phyloP scores from a whole-genome alignment of 2,113 vertebrate species.

The Lophochroa leadbeateri region DNA sequence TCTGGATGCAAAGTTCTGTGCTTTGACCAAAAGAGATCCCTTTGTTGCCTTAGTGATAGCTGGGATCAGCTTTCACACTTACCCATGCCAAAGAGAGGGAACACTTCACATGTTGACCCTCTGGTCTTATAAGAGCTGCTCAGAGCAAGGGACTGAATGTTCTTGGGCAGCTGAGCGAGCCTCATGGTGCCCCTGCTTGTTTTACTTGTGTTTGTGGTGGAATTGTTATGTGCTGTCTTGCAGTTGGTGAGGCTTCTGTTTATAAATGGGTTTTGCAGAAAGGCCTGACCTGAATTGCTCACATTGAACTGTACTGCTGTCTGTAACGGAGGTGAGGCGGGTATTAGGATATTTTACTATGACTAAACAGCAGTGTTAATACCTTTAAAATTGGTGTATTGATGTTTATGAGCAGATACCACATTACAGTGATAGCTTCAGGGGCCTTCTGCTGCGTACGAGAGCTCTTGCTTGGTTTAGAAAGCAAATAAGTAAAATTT shows the following conservation, averaged over 20 bases:
- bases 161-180: fast-evolving
- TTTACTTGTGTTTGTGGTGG: not conserved
- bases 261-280: not conserved
- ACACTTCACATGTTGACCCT: not conserved
- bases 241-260: not conserved
- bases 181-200: not conserved
- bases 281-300: not conserved
- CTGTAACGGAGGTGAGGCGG: not conserved
- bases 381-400: slow-evolving; percentile 30
- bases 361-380: slow-evolving; percentile 2
- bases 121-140: not conserved
- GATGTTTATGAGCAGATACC: slow-evolving; percentile 15
- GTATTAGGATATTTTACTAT: not conserved
- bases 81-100: not conserved
- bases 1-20: not conserved
- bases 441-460: not conserved
- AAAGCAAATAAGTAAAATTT: slow-evolving; percentile 21
- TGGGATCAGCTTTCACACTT: not conserved
- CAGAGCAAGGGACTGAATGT: not conserved
- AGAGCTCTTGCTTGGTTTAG: slow-evolving; percentile 1
- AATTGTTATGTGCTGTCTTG: not conserved
- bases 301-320: not conserved
- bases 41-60: not conserved
- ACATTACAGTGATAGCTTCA: not conserved
- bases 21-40: not conserved